Evolutionary conservation across 2,888 invertebrate species (phyloP).

Genomic region (Willowsia nigromaculata): DNA sequence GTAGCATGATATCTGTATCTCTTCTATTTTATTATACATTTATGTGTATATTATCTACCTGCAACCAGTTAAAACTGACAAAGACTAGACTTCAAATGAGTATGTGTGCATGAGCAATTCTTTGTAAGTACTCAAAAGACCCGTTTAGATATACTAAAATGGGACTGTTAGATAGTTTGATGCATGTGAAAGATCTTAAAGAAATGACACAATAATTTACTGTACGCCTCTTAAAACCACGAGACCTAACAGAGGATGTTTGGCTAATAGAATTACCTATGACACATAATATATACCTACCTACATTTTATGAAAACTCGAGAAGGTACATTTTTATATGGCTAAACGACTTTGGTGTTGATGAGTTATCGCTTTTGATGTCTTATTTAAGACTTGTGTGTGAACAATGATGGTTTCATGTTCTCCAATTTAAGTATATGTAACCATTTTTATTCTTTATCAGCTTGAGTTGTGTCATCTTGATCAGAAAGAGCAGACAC

Average conservation of each 20-base stretch:
- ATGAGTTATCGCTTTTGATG: background rate
- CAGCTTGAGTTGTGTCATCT: slow-evolving; percentile 39
- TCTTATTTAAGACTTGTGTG: background rate
- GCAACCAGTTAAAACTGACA: background rate
- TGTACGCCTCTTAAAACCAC: no score
- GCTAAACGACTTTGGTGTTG: background rate
- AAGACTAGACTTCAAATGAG: background rate
- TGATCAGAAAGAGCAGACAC: slow-evolving; percentile 42
- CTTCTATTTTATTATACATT: no score
- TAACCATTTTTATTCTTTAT: slow-evolving; percentile 2
- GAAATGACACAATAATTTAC: no score
- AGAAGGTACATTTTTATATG: background rate
- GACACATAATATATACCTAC: background rate
- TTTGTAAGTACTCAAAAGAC: background rate
- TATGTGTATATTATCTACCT: no score
- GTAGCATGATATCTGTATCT: no score
- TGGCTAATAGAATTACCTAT: no score
- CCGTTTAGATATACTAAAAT: no score
- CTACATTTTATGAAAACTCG: background rate
- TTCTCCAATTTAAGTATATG: background rate
- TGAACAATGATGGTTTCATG: background rate
- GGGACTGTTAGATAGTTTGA: no score
- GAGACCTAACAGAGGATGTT: no score
- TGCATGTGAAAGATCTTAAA: no score
- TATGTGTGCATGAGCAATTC: no score